Conservation (phyloP, 2,113 vertebrate genomes). For the Silurus asotus region DNA sequence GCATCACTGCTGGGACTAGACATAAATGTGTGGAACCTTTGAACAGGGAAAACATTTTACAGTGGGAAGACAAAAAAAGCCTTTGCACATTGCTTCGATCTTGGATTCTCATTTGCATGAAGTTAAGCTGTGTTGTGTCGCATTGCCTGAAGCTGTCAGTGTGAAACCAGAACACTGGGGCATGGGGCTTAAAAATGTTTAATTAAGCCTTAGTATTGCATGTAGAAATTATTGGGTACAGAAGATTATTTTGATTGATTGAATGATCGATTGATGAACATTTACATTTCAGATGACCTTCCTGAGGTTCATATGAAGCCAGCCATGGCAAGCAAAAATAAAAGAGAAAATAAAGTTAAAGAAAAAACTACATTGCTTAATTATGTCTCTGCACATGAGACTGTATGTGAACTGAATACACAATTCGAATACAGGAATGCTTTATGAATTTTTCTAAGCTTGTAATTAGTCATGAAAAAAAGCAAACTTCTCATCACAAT, state of each 20-base stretch:
- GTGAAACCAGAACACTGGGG: background rate
- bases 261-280: background rate
- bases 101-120: conserved; percentile 7
- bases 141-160: conserved; percentile 15
- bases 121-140: background rate
- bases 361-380: background rate
- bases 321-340: background rate
- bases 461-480: conserved; percentile 13
- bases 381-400: background rate
- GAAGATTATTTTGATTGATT: background rate
- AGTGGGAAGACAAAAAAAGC: no score
- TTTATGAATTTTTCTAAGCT: background rate
- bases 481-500: background rate
- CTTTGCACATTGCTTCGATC: background rate
- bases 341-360: background rate
- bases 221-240: background rate
- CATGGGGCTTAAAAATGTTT: background rate
- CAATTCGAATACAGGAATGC: background rate
- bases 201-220: background rate
- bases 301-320: background rate
- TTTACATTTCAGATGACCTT: background rate
- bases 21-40: background rate
- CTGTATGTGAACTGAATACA: background rate
- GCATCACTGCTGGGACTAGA: background rate
- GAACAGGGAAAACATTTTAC: background rate